Evolutionary conservation across 2,888 invertebrate species (phyloP), one percentile per base, ranked within the genome.

Genomic region (Pycnomerus fuliginosus): DNA sequence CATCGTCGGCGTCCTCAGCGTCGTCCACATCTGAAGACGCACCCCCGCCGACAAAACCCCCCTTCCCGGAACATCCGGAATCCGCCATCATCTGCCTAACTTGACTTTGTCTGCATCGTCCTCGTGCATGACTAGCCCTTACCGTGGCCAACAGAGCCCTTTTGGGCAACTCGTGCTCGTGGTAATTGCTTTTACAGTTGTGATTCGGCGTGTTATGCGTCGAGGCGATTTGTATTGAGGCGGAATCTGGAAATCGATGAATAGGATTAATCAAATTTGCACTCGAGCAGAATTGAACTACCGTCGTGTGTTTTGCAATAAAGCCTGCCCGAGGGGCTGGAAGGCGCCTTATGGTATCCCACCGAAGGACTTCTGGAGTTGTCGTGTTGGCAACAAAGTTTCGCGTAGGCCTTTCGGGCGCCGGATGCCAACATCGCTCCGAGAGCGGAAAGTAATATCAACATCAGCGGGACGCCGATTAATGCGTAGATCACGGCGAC

Each of bases 401-500:
- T 73, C 11, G 70, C 75, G 61, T 85, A 85, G 44, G 85, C 82
- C 62, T 83, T 79, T 56, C 84, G 80, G 45, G 90, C 84, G 7
- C 85, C 80, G 32, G 85, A 81, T 4, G 92, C 92, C 62, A 93
- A 76, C 14, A 90, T 77, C 4, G 86, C 85, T 3, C 92, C 92
- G 35, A 92, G 77, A 51, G 89, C 89, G 8, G 91, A 90, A 58
- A 93, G 75, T 66, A 91, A 90, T 37, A 92, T 83, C 56, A 93
- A 74, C 76, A 91, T 90, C 41, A 93, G 72, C 3, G 93, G 93
- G 33, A 93, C 91, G 8, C 92, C 92, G 43, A 92, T 80, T 39
- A 91, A 80, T 10, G 92, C 91, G 69, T 93, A 93, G 23, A 90
- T 76, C 63, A 93, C 90, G 2, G 92, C 90, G 11, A 88, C 84